Conservation (phyloP, 2,113 vertebrate genomes). For the Pterocles gutturalis region DNA sequence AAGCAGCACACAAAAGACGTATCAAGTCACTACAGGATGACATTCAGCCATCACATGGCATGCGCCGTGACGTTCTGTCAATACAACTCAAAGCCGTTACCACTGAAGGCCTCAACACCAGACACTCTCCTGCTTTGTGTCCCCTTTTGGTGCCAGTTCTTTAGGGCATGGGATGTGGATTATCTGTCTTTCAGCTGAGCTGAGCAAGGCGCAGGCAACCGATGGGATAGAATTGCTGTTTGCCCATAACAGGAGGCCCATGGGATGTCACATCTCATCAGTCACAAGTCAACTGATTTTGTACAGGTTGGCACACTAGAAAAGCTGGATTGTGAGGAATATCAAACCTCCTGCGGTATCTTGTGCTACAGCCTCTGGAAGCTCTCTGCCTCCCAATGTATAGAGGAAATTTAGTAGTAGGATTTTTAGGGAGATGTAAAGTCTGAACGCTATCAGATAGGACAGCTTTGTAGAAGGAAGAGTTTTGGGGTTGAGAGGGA, state of each 20-base stretch:
- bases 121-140: neutral
- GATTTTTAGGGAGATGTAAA: neutral
- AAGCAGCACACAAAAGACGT: neutral
- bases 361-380: neutral
- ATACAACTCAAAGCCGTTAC: neutral
- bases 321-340: neutral
- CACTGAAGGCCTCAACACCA: neutral
- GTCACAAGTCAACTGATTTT: neutral
- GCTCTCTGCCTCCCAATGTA: neutral
- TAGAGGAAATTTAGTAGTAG: neutral
- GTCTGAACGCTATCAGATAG: neutral
- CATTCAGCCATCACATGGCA: neutral
- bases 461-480: neutral
- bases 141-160: neutral
- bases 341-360: neutral
- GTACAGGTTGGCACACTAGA: neutral
- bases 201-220: neutral
- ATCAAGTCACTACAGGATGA: neutral
- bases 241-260: neutral
- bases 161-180: neutral
- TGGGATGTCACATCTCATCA: neutral
- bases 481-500: neutral
- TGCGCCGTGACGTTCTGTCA: neutral
- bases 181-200: neutral
- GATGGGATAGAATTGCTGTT: neutral